Base-by-base conservation (phyloP, 2,888 invertebrate species). In the Xestia ashworthii region DNA sequence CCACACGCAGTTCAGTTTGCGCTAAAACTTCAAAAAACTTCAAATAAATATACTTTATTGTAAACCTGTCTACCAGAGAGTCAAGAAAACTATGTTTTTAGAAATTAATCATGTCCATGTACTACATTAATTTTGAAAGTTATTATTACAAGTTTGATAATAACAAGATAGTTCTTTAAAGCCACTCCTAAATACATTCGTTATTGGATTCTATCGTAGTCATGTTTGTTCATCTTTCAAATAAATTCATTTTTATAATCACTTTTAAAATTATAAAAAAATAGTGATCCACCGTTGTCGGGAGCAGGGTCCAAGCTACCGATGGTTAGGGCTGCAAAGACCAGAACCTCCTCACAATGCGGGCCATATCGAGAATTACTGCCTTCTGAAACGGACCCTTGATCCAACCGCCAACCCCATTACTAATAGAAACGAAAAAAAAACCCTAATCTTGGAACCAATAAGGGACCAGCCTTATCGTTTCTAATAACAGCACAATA, bases 401-500 rank as follows among this genome's bases (percentile, higher is more conserved):
- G 8, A 19, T 3, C 19, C 8, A 50, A 50, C 19, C 16, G 19
- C 50, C 19, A 50, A 50, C 0, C 19, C 50, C 8, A 22, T 9
- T 22, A 22, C 8, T 8, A 22, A n/a, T 25, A 19, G 60, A 38
- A 62, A 32, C 32, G 19, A 19, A 38, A 19, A 9, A 38, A 1
- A 4, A 55, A n/a, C 12, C 12, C 11, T 38, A 19, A 8, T 1
- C 19, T 11, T 38, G 38, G 19, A 62, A 38, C 4, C 38, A 62
- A 62, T 41, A 55, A 9, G 22, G n/a, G n/a, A 6, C 11, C 46
- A 48, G 11, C 3, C 16, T 6, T 19, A 12, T 9, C 0, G 9
- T 38, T 69, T 22, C 32, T 53, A 64, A 53, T 69, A 48, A 48
- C 11, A 48, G 22, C 19, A 78, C n/a, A n/a, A 70, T 78, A 48